phyloP scores from a whole-genome alignment of 2,797 vertebrate genomes.

The Chromobotia macracanthus region DNA sequence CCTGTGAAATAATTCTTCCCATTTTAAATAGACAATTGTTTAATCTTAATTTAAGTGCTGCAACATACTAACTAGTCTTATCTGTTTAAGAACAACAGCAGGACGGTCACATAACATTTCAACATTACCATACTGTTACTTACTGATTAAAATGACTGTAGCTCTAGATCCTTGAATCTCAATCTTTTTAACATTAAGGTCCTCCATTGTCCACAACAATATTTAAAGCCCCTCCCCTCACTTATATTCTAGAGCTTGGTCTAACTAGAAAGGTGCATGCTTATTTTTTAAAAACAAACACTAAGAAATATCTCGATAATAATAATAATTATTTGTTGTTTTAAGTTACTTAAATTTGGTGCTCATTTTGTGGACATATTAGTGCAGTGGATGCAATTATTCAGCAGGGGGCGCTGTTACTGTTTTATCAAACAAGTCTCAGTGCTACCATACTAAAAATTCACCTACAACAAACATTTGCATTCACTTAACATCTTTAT shows the following conservation, averaged over 20 bases:
- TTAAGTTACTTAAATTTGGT: too few species aligned
- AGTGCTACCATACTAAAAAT: not conserved
- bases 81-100: too few species aligned
- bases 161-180: not conserved
- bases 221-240: too few species aligned
- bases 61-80: not conserved
- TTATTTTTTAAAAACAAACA: too few species aligned
- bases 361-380: not conserved
- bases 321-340: too few species aligned
- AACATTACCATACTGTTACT: not conserved
- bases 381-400: not conserved
- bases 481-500: not conserved
- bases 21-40: not conserved
- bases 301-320: too few species aligned
- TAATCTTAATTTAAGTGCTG: not conserved
- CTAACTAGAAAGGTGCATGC: too few species aligned
- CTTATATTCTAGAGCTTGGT: too few species aligned
- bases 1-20: not conserved
- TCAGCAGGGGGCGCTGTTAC: slow-evolving; percentile 48
- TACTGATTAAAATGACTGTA: not conserved
- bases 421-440: slow-evolving; percentile 1
- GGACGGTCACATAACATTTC: not conserved
- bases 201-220: too few species aligned
- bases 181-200: too few species aligned
- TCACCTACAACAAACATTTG: not conserved